phyloP scores from a whole-genome alignment of 2,888 invertebrate genomes.

The Rhingia rostrata region DNA sequence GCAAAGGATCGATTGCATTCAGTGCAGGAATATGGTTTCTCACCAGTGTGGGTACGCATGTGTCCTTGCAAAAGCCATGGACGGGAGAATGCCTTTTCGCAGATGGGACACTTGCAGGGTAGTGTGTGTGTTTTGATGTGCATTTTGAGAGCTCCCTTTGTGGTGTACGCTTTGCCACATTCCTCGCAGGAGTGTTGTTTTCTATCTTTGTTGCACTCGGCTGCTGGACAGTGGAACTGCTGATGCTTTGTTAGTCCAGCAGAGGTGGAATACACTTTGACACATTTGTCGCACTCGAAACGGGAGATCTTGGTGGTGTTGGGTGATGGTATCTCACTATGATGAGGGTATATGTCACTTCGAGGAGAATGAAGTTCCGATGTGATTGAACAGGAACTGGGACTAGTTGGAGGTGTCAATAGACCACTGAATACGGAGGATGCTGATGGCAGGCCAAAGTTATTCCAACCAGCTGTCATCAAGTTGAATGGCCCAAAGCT shows the following conservation, averaged over 20 bases:
- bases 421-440: slow-evolving; percentile 77
- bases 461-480: slow-evolving; percentile 79
- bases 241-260: too few relatives aligned
- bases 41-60: slow-evolving; percentile 80
- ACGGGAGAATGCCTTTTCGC: slow-evolving; percentile 82
- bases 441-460: slow-evolving; percentile 74
- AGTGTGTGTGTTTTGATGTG: slow-evolving; percentile 75
- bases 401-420: slow-evolving; percentile 81
- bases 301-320: slow-evolving; percentile 82
- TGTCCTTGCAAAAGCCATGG: slow-evolving; percentile 82
- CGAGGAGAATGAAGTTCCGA: slow-evolving; percentile 81
- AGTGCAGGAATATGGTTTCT: too few relatives aligned
- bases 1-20: too few relatives aligned
- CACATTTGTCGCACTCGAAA: slow-evolving; percentile 90
- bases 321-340: slow-evolving; percentile 77
- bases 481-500: slow-evolving; percentile 80
- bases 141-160: too few relatives aligned
- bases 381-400: slow-evolving; percentile 77
- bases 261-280: too few relatives aligned
- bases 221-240: too few relatives aligned
- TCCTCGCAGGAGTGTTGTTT: too few relatives aligned
- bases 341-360: slow-evolving; percentile 81
- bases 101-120: slow-evolving; percentile 82
- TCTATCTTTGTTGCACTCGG: too few relatives aligned
- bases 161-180: too few relatives aligned